These are phyloP conservation scores for Phocides pigmalion DNA, from an alignment of 1,140 invertebrate species.

Conservation along the genomic window DNA sequence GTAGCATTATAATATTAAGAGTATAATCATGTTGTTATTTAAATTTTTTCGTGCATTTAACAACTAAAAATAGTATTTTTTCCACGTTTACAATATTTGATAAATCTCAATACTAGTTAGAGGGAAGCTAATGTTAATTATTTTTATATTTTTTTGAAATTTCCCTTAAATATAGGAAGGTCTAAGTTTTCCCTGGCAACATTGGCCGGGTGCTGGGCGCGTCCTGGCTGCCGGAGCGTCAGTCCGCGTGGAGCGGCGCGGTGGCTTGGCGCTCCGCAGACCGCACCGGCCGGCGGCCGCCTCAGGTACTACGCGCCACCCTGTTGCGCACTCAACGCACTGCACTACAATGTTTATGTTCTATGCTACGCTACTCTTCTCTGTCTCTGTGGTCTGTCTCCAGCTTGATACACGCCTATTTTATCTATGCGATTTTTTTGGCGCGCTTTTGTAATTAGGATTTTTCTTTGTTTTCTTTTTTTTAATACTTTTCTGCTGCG, in stretches of 20 bases:
- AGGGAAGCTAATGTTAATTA: background rate
- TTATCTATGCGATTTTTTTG: conserved; percentile 46
- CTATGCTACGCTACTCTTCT: conserved; percentile 48
- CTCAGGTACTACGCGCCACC: conserved; percentile 69
- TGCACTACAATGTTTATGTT: conserved; percentile 73
- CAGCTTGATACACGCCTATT: conserved; percentile 46
- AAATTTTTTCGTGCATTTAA: too few relatives aligned
- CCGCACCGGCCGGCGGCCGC: conserved; percentile 57
- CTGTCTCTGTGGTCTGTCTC: conserved; percentile 37
- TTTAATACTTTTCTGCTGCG: background rate
- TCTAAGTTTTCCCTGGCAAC: conserved; percentile 43
- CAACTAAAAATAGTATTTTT: too few relatives aligned
- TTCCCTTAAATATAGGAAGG: background rate
- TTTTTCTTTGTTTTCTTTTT: conserved; percentile 16
- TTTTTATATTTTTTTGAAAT: background rate
- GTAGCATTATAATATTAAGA: too few relatives aligned
- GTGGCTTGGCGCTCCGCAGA: conserved; percentile 58
- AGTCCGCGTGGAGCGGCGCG: conserved; percentile 71
- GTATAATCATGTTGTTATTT: too few relatives aligned
- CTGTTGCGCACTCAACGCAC: conserved; percentile 78
- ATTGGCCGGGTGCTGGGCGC: conserved; percentile 45
- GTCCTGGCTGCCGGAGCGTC: conserved; percentile 53
- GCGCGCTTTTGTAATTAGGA: conserved; percentile 42
- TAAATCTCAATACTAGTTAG: too few relatives aligned
- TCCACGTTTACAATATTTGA: too few relatives aligned